Conservation (phyloP, 2,113 vertebrate species). For the Gila orcuttii region DNA sequence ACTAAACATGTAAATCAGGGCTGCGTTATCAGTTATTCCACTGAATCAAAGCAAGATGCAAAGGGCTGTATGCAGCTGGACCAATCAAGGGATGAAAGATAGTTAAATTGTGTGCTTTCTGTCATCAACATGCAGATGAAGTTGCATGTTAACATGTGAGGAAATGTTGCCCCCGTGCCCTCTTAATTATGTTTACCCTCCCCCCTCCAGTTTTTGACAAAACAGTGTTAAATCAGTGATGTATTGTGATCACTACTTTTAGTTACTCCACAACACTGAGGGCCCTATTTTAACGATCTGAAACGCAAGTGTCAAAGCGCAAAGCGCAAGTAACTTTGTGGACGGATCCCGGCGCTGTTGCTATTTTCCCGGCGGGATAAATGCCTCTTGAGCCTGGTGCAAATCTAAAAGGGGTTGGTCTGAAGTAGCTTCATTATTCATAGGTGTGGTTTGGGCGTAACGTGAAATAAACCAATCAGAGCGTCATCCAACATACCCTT, state of each 20-base stretch:
- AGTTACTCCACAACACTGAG: background rate
- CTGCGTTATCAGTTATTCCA: background rate
- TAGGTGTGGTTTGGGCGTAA: too few relatives aligned
- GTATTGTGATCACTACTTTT: background rate
- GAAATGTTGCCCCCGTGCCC: background rate
- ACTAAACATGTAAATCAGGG: constrained; percentile 1
- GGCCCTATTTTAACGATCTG: too few relatives aligned
- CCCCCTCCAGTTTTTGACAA: too few relatives aligned
- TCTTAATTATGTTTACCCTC: background rate
- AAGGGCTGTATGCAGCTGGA: constrained; percentile 10
- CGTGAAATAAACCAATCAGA: too few relatives aligned
- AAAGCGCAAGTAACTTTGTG: too few relatives aligned
- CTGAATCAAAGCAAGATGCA: constrained; percentile 11
- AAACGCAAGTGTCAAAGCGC: too few relatives aligned
- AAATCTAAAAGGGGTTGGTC: too few relatives aligned
- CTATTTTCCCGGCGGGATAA: too few relatives aligned
- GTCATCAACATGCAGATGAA: background rate
- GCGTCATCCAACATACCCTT: too few relatives aligned
- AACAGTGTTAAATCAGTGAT: background rate
- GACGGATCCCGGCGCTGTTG: too few relatives aligned
- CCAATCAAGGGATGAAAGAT: constrained; percentile 38
- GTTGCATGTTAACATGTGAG: background rate
- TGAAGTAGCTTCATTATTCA: too few relatives aligned
- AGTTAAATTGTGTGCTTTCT: constrained; percentile 2
- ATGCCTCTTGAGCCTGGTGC: too few relatives aligned